Base-by-base conservation (phyloP, 2,888 invertebrate genomes). In the Parelbella ahira region DNA sequence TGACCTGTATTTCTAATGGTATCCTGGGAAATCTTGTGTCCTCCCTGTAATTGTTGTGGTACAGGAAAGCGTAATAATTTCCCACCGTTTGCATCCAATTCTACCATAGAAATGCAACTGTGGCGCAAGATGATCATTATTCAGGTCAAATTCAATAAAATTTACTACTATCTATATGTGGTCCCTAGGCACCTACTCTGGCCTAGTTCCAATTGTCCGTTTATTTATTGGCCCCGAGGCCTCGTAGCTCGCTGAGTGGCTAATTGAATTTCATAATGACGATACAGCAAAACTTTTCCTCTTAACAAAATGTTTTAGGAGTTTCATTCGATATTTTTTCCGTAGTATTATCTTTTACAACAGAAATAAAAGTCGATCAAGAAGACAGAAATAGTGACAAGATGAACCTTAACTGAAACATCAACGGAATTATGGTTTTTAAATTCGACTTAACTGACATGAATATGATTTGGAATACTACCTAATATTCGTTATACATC, bases 81-180 rank as follows among this genome's bases (percentile, higher is more conserved):
- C 12, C 25, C 15, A 38, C 12, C 7, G n/a, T 1, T 37, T 9
- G 23, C 21, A 23, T 23, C 28, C 12, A 30, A 38, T 38, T 23
- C 10, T 2, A 9, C 30, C 9, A 11, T 6, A 8, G 8, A 7
- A 24, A 9, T 18, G 15, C 32, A 27, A 39, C 20, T 12, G 24
- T 25, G 34, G 13, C 18, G 24, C 24, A 25, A 32, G 23, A 30
- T 32, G 9, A 32, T 39, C 39, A 32, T 39, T 32, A 39, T 39
- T 39, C 32, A 39, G 39, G 39, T 39, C 32, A 18, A 32, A 41
- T 33, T 41, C 39, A 27, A 41, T 41, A 27, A 41, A n/a, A 25
- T 32, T 19, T 27, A 33, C 36, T 27, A 25, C 18, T 19, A 20
- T 32, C 39, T 13, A 30, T 20, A 12, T 32, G 19, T 20, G 39